Evolutionary conservation across 2,797 vertebrate genomes (phyloP).

Genomic region (Arnoldichthys spilopterus): DNA sequence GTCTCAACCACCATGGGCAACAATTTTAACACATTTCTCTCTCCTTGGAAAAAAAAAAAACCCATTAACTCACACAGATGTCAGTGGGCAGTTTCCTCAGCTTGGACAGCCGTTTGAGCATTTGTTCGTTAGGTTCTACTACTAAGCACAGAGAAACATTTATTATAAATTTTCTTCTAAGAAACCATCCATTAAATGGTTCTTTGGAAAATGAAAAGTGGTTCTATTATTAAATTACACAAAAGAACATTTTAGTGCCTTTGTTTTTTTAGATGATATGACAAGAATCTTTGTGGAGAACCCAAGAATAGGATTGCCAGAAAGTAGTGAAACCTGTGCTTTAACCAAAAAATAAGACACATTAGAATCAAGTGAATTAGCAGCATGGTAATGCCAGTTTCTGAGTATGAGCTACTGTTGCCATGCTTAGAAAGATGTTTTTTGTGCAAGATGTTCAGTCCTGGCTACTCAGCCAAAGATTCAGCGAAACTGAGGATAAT

Average conservation of each 20-base stretch:
- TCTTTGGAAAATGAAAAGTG: too few species aligned
- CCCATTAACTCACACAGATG: not conserved
- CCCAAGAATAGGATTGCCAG: not conserved
- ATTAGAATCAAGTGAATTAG: not conserved
- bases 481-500: conserved; percentile 28
- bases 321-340: not conserved
- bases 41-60: not conserved
- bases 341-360: conserved; percentile 7
- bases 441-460: conserved; percentile 2
- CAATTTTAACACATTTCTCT: not conserved
- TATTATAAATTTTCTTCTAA: too few species aligned
- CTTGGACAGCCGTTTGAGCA: not conserved
- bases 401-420: not conserved
- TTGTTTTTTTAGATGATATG: too few species aligned
- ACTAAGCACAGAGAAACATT: not conserved
- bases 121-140: too few species aligned
- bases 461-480: conserved; percentile 8
- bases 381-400: not conserved
- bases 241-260: too few species aligned
- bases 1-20: not conserved
- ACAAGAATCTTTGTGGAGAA: not conserved
- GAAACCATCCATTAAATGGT: too few species aligned
- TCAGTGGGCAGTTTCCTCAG: not conserved
- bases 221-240: too few species aligned
- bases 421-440: not conserved